Conservation (phyloP, 2,797 vertebrate genomes). For the Danio jaintianensis region DNA sequence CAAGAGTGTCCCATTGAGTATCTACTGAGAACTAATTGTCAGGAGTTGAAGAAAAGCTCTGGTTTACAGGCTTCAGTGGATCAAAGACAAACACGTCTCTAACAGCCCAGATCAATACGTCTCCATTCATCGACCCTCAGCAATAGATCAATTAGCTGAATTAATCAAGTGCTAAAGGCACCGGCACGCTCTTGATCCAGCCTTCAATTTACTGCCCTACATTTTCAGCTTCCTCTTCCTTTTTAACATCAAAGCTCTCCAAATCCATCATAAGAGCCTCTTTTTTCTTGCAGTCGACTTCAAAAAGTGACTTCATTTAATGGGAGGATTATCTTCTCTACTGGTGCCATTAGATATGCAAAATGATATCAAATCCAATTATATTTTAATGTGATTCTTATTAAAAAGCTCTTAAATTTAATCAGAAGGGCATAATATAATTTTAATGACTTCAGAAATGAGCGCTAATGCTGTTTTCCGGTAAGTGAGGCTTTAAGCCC, state of each 20-base stretch:
- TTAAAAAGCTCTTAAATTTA: conserved; percentile 32
- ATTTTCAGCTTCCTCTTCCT: background rate
- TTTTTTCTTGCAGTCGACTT: background rate
- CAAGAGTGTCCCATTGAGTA: background rate
- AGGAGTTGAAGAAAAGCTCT: conserved; percentile 14
- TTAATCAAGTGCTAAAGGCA: conserved; percentile 35
- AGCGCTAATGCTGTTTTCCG: background rate
- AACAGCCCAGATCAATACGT: conserved; percentile 30
- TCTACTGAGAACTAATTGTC: conserved; percentile 8
- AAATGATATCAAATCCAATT: conserved; percentile 42
- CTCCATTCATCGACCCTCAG: conserved; percentile 17
- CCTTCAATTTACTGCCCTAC: conserved; percentile 8
- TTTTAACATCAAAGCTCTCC: conserved; percentile 11
- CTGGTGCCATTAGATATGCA: conserved; percentile 24
- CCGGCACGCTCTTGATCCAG: background rate
- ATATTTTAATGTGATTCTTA: conserved; percentile 15
- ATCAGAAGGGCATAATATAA: conserved; percentile 4
- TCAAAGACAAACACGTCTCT: conserved; percentile 11
- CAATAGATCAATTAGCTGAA: conserved; percentile 28
- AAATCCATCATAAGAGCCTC: background rate
- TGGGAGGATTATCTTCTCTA: conserved; percentile 4
- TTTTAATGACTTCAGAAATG: conserved; percentile 20
- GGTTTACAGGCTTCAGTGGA: conserved; percentile 6
- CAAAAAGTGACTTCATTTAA: conserved; percentile 2
- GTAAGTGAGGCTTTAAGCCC: conserved; percentile 9